Percentiles rank a stretch among this genome's conserved stretches.
Evolutionary conservation across 2,113 vertebrate species (phyloP).

Genomic region (Phyllostomus discolor): DNA sequence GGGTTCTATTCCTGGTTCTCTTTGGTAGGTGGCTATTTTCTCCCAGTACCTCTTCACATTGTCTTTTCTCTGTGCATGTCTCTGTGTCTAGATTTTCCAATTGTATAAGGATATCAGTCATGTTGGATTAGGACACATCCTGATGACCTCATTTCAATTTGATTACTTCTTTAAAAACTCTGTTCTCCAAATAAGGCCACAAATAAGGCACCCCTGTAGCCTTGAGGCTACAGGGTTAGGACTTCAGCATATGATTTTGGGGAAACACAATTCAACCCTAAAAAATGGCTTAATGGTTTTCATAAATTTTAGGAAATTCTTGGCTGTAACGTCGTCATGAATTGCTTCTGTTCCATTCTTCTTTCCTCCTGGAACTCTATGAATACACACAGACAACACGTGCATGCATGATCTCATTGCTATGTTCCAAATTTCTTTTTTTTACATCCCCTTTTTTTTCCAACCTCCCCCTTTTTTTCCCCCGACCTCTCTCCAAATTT

Average conservation of each 20-base stretch:
- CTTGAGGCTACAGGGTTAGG: neutral
- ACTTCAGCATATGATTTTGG: neutral
- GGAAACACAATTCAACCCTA: neutral
- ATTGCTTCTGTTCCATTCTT: neutral
- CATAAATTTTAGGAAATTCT: neutral
- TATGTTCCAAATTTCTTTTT: neutral
- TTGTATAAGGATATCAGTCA: neutral
- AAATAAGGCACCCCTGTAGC: too few relatives aligned
- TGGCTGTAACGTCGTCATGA: neutral
- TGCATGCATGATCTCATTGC: neutral
- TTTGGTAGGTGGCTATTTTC: neutral
- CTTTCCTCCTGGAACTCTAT: neutral
- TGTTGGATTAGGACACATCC: neutral
- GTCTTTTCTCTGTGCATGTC: neutral
- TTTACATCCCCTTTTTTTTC: neutral
- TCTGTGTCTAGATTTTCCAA: neutral
- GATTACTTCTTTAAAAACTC: neutral
- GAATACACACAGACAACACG: neutral
- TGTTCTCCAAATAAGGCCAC: neutral
- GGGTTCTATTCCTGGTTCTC: neutral
- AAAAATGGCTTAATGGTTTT: neutral
- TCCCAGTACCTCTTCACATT: neutral
- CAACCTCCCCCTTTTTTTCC: neutral
- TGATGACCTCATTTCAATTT: neutral
- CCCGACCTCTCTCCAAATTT: neutral